phyloP scores from a whole-genome alignment of 2,888 invertebrate species.

The Ctenicera cuprea region DNA sequence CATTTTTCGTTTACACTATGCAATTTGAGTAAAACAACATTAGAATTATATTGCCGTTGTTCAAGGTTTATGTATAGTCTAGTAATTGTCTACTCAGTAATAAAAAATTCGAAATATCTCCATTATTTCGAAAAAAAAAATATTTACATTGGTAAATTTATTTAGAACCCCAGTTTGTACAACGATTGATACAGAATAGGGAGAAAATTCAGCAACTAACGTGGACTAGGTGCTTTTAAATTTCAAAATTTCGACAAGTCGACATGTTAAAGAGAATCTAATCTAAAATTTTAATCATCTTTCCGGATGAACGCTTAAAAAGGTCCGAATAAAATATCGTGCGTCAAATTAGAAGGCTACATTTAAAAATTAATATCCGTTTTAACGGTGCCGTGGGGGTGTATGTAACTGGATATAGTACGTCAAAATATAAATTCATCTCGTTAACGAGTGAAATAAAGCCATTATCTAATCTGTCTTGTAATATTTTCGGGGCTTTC shows the following conservation, averaged over 20 bases:
- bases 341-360: slow-evolving; percentile 27
- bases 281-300: slow-evolving; percentile 24
- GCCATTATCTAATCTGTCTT: slow-evolving; percentile 58
- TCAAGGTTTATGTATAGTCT: too few species aligned
- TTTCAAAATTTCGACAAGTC: not conserved
- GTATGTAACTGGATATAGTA: slow-evolving; percentile 1
- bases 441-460: slow-evolving; percentile 56
- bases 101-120: too few species aligned
- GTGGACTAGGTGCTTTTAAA: not conserved
- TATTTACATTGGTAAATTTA: too few species aligned
- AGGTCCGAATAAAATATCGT: slow-evolving; percentile 21
- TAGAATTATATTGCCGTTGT: too few species aligned
- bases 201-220: not conserved
- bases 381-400: slow-evolving; percentile 8
- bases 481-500: slow-evolving; percentile 57
- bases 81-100: too few species aligned
- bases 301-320: slow-evolving; percentile 30
- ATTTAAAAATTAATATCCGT: slow-evolving; percentile 38
- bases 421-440: slow-evolving; percentile 46
- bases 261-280: slow-evolving; percentile 14
- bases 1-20: too few species aligned
- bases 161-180: not conserved
- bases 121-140: too few species aligned
- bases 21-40: too few species aligned
- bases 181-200: not conserved